Conservation (phyloP, 1,140 invertebrate genomes). For the Mesaphorura yosii region DNA sequence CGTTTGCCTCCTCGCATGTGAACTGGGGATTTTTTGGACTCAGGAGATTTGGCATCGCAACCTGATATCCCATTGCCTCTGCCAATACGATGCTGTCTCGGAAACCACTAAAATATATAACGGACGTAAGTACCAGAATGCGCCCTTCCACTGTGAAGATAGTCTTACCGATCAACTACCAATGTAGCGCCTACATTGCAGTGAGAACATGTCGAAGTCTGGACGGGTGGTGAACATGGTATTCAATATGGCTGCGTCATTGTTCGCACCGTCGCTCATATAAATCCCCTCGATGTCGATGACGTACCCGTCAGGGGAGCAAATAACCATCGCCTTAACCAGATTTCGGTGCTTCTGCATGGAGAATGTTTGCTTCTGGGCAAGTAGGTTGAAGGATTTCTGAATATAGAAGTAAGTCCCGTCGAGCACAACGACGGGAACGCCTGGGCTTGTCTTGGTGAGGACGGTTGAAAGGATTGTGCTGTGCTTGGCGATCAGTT, state of each 20-base stretch:
- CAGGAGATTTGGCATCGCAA: slow-evolving; percentile 28
- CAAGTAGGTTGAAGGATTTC: background rate
- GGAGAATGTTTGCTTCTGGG: slow-evolving; percentile 3
- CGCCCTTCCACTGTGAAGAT: background rate
- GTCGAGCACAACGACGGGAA: background rate
- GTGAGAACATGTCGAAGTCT: background rate
- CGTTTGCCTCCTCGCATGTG: slow-evolving; percentile 33
- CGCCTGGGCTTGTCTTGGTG: background rate
- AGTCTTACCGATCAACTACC: too few species aligned
- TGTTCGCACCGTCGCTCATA: slow-evolving; percentile 3
- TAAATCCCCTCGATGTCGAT: slow-evolving; percentile 9
- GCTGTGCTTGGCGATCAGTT: background rate
- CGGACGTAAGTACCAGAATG: background rate
- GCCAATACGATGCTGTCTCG: background rate
- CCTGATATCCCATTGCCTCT: background rate
- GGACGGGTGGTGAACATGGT: background rate
- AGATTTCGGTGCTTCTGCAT: slow-evolving; percentile 7
- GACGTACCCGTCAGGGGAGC: slow-evolving; percentile 16
- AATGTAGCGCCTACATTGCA: background rate
- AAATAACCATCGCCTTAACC: slow-evolving; percentile 16
- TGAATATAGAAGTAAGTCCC: slow-evolving; percentile 14
- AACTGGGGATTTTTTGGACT: slow-evolving; percentile 31
- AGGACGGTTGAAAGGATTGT: background rate
- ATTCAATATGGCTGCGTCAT: slow-evolving; percentile 16
- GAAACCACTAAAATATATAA: slow-evolving; percentile 19